Conservation (phyloP, 2,113 vertebrate genomes). For the Pseudorectes ferrugineus region DNA sequence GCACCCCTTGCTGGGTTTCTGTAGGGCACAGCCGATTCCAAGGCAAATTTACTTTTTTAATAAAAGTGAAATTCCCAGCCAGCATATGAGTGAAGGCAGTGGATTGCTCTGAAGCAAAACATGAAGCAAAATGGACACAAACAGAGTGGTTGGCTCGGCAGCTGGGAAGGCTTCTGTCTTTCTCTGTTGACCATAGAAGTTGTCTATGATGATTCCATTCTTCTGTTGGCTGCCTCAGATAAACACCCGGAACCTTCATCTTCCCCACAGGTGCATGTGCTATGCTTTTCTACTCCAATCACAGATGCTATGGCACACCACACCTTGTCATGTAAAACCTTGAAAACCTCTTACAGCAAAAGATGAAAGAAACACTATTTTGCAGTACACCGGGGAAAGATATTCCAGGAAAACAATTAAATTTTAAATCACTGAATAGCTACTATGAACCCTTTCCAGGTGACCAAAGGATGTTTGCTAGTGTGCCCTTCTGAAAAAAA, state of each 20-base stretch:
- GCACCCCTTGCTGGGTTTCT: neutral
- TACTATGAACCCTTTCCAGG: neutral
- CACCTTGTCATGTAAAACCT: neutral
- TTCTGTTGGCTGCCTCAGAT: neutral
- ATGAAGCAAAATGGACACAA: neutral
- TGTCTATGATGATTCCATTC: neutral
- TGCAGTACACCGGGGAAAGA: neutral
- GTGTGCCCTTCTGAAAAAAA: neutral
- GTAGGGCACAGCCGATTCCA: neutral
- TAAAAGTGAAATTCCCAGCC: neutral
- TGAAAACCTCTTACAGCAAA: neutral
- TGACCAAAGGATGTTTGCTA: neutral
- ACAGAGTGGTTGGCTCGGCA: neutral
- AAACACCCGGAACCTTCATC: neutral
- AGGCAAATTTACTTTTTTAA: constrained; percentile 17
- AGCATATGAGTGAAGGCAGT: neutral
- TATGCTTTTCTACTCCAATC: neutral
- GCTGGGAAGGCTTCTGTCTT: neutral
- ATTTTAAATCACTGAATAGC: neutral
- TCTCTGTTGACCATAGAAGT: neutral
- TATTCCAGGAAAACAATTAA: neutral
- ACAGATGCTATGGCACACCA: neutral
- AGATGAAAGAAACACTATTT: neutral
- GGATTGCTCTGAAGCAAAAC: neutral
- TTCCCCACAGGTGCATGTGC: neutral